Base-by-base conservation (phyloP, 2,888 invertebrate species). In the Pristionchus maxplancki region DNA sequence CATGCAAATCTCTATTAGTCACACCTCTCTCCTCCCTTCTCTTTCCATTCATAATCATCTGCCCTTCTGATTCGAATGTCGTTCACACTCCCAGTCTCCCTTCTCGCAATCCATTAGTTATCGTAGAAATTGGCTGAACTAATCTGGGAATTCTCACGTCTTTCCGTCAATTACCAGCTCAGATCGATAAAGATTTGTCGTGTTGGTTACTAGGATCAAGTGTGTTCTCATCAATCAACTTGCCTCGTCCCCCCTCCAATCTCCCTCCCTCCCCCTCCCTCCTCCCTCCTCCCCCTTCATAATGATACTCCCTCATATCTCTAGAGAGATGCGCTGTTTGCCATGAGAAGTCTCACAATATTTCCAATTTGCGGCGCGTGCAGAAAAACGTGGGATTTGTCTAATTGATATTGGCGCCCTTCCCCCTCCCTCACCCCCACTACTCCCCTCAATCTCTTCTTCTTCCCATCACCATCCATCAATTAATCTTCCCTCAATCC, bases 231-330 rank as follows among this genome's bases (percentile, higher is more conserved):
- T 67, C 67, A 67, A 67, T 67, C 67, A 67, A 67, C 31, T 67
- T 37, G n/a, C 44, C n/a, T 78, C 78, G 28, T 37, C 40, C 44
- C 34, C 44, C 24, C 44, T 44, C 44, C 11, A 6, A 6, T 44
- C 78, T 44, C 78, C 24, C 44, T 24, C 44, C 20, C 44, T 8
- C 34, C 34, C 40, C 28, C 78, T 40, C 40, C 40, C 78, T 24
- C 44, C 28, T 20, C 44, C 78, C 34, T 44, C 34, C 78, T 20
- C 17, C 40, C n/a, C 24, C 44, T 40, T 78, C 78, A 78, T 78
- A 44, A 78, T 67, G 67, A 78, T 78, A 78, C 67, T 67, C 67
- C 31, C 67, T 67, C 40, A 78, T 78, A 78, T 78, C 78, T 78
- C 44, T 34, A n/a, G 44, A 58, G 58, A 58, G 58, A n/a, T n/a